Evolutionary conservation across 2,797 vertebrate species (phyloP).

Genomic region (Coregonus suidteri): DNA sequence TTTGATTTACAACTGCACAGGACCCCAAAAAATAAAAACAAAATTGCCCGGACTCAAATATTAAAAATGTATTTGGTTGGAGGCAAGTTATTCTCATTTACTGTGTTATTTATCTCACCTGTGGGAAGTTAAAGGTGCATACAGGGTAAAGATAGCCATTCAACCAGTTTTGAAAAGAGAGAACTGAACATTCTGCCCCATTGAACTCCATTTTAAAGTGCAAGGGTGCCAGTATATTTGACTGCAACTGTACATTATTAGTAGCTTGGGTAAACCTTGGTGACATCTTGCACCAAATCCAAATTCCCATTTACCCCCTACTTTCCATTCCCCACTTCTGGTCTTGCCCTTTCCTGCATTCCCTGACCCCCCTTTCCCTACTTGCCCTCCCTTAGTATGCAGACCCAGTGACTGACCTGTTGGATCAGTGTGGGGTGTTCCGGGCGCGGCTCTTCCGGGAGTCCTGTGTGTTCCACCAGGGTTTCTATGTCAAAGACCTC

Average conservation of each 20-base stretch:
- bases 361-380: slow-evolving; percentile 21
- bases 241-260: not conserved
- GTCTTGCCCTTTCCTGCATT: slow-evolving; percentile 14
- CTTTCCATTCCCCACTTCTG: not conserved
- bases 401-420: slow-evolving; percentile 88
- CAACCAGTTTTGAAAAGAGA: too few species aligned
- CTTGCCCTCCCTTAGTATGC: slow-evolving; percentile 77
- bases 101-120: too few species aligned
- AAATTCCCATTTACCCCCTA: not conserved
- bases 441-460: slow-evolving; percentile 86
- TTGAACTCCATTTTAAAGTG: too few species aligned
- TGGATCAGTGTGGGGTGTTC: slow-evolving; percentile 85
- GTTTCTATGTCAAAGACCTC: slow-evolving; percentile 92
- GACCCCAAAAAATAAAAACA: too few species aligned
- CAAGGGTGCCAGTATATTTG: not conserved
- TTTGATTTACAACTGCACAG: too few species aligned
- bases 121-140: too few species aligned
- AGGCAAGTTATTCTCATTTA: too few species aligned
- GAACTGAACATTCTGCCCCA: too few species aligned
- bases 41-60: too few species aligned
- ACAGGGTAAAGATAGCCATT: too few species aligned
- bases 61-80: too few species aligned
- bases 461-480: slow-evolving; percentile 93
- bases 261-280: not conserved
- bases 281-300: not conserved